These are phyloP conservation scores for Diceros bicornis DNA, from an alignment of 2,797 vertebrate species.

Conservation along the genomic window DNA sequence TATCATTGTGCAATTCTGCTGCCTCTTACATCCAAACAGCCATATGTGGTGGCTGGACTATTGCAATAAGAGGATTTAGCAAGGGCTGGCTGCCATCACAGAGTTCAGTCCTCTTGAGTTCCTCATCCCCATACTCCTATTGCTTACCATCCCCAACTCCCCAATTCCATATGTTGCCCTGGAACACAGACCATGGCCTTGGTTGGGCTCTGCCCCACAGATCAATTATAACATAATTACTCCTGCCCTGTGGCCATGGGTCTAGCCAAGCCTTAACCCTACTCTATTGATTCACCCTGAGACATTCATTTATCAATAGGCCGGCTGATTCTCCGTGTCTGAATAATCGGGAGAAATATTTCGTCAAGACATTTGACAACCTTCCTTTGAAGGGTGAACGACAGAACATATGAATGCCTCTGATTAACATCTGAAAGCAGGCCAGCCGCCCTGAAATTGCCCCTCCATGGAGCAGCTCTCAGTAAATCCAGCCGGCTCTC, in stretches of 20 bases:
- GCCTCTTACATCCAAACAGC: not conserved
- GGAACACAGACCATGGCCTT: not conserved
- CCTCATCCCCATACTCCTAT: not conserved
- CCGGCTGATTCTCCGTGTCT: constrained; percentile 3
- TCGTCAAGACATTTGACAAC: constrained; percentile 78
- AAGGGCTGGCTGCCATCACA: not conserved
- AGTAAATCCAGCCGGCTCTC: not conserved
- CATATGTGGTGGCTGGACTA: not conserved
- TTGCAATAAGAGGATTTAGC: not conserved
- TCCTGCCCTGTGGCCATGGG: not conserved
- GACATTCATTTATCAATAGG: constrained; percentile 59
- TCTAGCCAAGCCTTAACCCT: not conserved
- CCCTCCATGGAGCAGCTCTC: not conserved
- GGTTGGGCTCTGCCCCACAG: not conserved
- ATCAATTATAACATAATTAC: constrained; percentile 3
- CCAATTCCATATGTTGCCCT: constrained; percentile 7
- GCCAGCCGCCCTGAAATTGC: not conserved
- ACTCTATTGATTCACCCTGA: constrained; percentile 25
- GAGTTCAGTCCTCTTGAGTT: not conserved
- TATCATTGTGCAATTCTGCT: not conserved
- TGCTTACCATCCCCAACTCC: not conserved
- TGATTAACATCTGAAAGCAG: constrained; percentile 70
- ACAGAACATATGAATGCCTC: constrained; percentile 64
- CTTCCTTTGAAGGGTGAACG: constrained; percentile 67
- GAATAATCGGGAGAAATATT: constrained; percentile 36